Percentiles rank a stretch among this genome's conserved stretches.
Evolutionary conservation across 2,888 invertebrate species (phyloP).

Genomic region (Nomada fucata): DNA sequence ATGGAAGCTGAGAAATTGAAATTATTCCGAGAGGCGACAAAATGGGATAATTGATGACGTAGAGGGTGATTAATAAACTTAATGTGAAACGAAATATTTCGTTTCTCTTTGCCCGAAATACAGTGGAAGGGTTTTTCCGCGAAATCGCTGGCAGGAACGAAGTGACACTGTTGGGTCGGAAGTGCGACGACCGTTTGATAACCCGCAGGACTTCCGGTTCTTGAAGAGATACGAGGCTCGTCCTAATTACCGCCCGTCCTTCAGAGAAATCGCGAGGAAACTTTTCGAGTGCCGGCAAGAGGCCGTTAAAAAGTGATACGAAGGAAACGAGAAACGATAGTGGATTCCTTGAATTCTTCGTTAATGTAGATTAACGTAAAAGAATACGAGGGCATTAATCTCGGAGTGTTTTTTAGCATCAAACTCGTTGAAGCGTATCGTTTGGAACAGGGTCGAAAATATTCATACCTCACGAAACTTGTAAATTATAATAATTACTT

Average conservation of each 20-base stretch:
- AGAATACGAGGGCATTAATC: conserved; percentile 18
- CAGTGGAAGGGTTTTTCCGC: conserved; percentile 24
- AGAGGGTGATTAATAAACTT: neutral
- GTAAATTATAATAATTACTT: neutral
- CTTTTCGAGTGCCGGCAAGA: conserved; percentile 62
- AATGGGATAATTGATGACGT: neutral
- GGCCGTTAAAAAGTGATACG: conserved; percentile 64
- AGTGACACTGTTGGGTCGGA: conserved; percentile 60
- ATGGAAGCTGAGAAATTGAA: no score
- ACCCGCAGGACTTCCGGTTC: conserved; percentile 72
- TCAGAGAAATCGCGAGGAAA: conserved; percentile 64
- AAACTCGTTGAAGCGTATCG: neutral
- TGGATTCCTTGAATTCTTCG: conserved; percentile 38
- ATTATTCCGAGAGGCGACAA: neutral
- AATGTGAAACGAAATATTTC: neutral
- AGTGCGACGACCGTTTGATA: conserved; percentile 72
- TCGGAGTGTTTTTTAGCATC: neutral
- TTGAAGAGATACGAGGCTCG: conserved; percentile 70
- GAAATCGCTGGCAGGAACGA: conserved; percentile 20
- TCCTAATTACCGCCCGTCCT: conserved; percentile 74
- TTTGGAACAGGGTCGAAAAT: neutral
- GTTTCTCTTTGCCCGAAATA: neutral
- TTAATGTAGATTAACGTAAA: conserved; percentile 45
- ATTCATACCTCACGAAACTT: neutral
- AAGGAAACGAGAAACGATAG: conserved; percentile 49